A percentile compares a stretch with the other conserved stretches of the same genome.
Evolutionary conservation across 23 tunicate species (phyloP).

Genomic region (Halocynthia roretzi): DNA sequence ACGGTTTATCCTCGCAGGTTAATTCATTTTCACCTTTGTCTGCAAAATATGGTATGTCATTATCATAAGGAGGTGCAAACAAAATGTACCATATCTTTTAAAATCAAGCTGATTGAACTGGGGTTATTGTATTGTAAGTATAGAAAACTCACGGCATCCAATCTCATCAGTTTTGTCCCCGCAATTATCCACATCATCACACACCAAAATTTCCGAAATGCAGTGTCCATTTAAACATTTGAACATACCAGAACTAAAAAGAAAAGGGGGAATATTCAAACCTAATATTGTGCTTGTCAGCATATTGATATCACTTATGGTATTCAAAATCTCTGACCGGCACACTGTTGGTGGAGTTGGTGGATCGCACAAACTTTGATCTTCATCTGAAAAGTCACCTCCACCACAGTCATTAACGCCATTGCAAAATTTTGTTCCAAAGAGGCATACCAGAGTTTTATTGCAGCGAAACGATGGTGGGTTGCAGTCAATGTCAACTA

Average conservation of each 20-base stretch:
- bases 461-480: conserved; percentile 50
- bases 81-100: no score
- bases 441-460: conserved; percentile 57
- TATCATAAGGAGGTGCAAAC: no score
- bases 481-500: conserved; percentile 45
- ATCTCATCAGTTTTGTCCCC: conserved; percentile 39
- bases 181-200: conserved; percentile 67
- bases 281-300: neutral
- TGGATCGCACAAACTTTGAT: conserved; percentile 20
- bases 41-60: conserved; percentile 6
- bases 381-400: conserved; percentile 55
- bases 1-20: conserved; percentile 57
- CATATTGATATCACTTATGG: neutral
- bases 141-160: conserved; percentile 11
- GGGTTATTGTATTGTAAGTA: neutral
- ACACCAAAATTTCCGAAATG: conserved; percentile 26
- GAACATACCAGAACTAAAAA: conserved; percentile 39
- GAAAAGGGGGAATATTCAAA: neutral
- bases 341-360: conserved; percentile 32
- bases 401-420: conserved; percentile 51
- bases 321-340: conserved; percentile 11
- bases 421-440: conserved; percentile 3
- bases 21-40: conserved; percentile 76
- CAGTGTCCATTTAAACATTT: conserved; percentile 66
- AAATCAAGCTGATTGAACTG: no score